Base-by-base conservation (phyloP, 2,888 invertebrate species). In the Auanema sp. region DNA sequence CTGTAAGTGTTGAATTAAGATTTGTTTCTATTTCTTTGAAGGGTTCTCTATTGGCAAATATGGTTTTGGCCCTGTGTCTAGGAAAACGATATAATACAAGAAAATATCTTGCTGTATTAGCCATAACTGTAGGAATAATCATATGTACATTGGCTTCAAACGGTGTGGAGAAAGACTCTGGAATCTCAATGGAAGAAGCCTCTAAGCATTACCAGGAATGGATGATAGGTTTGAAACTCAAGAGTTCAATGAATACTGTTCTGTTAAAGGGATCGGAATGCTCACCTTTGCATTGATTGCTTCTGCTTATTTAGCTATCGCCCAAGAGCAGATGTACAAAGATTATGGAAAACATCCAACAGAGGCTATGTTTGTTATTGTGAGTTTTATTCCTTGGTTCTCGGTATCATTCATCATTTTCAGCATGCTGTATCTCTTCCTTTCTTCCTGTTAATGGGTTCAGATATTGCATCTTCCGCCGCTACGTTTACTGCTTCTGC, bases 21-120 rank as follows among this genome's bases (percentile, higher is more conserved):
- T 54, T 56, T 14, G 49, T 21, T 14, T n/a, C 10, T 5, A 24
- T 33, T 14, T 16, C 33, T 16, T 55, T 79, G 52, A 58, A 91
- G 91, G 97, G 97, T 1, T 96, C 96, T 2, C 87, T 98, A 41
- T 92, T 97, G 87, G 93, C 97, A 0, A 97, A 95, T 84, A 91
- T 97, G 90, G 89, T 94, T 40, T 91, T 97, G 11, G 54, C 53
- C 14, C 25, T 54, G 12, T 54, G 42, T 25, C n/a, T 60, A 23
- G 60, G 60, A 55, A 92, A 91, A 83, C 87, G 88, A 80, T 87
- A 83, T 58, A 62, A 89, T 1, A 85, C 89, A 2, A 88, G 90
- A 41, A 96, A 97, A 85, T 96, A 94, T 85, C 68, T 93, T 10
- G 92, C 97, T 0, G 92, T 98, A 8, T 85, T 90, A 10, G 91